phyloP scores from a whole-genome alignment of 2,797 vertebrate species.

The Scomberomorus guttatus region DNA sequence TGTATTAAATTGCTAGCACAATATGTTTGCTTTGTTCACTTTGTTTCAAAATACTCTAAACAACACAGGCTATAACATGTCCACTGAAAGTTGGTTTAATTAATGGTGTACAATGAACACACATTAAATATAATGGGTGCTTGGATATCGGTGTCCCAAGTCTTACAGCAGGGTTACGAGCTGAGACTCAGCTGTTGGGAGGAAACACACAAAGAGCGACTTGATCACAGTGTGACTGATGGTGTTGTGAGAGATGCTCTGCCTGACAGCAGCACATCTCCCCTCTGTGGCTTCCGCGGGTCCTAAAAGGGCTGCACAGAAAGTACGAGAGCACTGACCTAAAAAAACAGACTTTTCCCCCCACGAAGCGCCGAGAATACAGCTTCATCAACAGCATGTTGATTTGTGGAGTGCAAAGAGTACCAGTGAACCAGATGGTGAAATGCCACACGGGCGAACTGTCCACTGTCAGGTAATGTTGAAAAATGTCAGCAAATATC shows the following conservation, averaged over 20 bases:
- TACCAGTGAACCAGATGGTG: neutral
- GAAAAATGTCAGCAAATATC: neutral
- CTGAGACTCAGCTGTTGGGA: conserved; percentile 59
- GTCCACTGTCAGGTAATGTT: neutral
- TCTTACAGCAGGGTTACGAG: conserved; percentile 33
- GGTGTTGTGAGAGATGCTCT: conserved; percentile 52
- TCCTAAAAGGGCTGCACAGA: conserved; percentile 58
- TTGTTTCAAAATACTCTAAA: neutral
- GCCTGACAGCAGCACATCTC: conserved; percentile 61
- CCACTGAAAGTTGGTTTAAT: neutral
- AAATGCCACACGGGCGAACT: neutral
- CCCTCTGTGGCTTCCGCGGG: conserved; percentile 48
- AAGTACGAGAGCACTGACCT: conserved; percentile 60
- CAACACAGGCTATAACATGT: neutral
- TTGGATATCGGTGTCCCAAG: conserved; percentile 8
- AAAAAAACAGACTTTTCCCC: conserved; percentile 49
- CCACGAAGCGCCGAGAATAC: conserved; percentile 10
- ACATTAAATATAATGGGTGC: no score
- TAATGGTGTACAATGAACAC: neutral
- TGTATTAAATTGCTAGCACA: neutral
- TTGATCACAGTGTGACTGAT: conserved; percentile 34
- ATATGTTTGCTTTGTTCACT: conserved; percentile 2
- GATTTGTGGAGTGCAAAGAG: neutral
- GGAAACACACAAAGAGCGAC: conserved; percentile 43
- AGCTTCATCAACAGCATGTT: conserved; percentile 23